A percentile compares a stretch with the other conserved stretches of the same genome.
phyloP scores from a whole-genome alignment of 2,113 vertebrate species.

The Urocynchramus pylzowi region DNA sequence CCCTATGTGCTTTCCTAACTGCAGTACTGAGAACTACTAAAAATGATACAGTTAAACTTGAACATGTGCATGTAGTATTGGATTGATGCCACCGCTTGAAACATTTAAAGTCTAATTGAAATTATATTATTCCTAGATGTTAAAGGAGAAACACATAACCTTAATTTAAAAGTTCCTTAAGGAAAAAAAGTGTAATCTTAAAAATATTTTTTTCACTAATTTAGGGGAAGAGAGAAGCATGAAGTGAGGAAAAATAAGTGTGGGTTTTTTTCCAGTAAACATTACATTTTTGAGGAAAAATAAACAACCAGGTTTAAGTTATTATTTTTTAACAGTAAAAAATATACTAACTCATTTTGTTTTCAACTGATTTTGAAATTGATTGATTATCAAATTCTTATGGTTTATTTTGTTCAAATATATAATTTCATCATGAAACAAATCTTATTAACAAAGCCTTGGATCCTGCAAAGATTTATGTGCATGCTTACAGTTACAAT shows the following conservation, averaged over 20 bases:
- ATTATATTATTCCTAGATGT: not conserved
- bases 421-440: not conserved
- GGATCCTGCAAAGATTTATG: not conserved
- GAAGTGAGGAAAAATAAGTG: not conserved
- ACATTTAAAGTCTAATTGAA: not conserved
- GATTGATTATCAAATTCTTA: not conserved
- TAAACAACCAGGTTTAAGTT: not conserved
- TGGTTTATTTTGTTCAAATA: not conserved
- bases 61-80: not conserved
- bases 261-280: not conserved
- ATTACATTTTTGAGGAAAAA: not conserved
- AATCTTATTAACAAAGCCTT: not conserved
- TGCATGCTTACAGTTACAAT: not conserved
- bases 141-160: not conserved
- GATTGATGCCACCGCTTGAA: not conserved
- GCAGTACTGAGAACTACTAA: not conserved
- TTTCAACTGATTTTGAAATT: not conserved
- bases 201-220: not conserved
- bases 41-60: not conserved
- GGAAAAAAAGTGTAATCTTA: not conserved
- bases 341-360: not conserved
- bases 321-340: not conserved
- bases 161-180: not conserved
- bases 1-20: not conserved
- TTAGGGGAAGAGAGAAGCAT: not conserved